These are phyloP conservation scores for Notiomystis cincta DNA, from an alignment of 2,113 vertebrate genomes.

Conservation along the genomic window DNA sequence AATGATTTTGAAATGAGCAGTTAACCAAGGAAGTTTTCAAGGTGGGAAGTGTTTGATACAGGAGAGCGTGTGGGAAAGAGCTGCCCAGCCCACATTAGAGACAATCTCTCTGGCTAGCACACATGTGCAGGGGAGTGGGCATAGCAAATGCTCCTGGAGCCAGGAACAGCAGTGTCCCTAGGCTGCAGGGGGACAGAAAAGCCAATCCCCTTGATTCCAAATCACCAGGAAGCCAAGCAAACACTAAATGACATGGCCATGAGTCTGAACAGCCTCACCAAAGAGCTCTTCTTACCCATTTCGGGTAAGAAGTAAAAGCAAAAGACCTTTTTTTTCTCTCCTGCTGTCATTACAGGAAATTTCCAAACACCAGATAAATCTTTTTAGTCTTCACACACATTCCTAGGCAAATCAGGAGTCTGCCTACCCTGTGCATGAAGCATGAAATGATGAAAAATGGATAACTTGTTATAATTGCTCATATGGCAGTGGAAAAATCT, in stretches of 20 bases:
- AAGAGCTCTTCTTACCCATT: background rate
- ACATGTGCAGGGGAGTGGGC: fast-evolving
- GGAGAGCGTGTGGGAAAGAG: background rate
- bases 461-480: background rate
- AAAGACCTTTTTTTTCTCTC: background rate
- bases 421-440: background rate
- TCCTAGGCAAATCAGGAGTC: background rate
- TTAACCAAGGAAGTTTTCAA: constrained; percentile 60
- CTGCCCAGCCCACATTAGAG: background rate
- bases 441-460: background rate
- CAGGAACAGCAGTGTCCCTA: background rate
- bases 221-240: background rate
- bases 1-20: constrained; percentile 65
- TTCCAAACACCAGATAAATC: background rate
- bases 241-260: fast-evolving
- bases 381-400: background rate
- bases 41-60: constrained; percentile 59
- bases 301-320: background rate
- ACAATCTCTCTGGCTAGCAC: background rate
- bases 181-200: background rate
- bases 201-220: background rate
- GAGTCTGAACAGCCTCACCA: background rate
- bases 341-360: background rate
- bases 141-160: background rate
- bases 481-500: background rate